Evolutionary conservation across 2,797 vertebrate species (phyloP).

Genomic region (Dallia pectoralis): DNA sequence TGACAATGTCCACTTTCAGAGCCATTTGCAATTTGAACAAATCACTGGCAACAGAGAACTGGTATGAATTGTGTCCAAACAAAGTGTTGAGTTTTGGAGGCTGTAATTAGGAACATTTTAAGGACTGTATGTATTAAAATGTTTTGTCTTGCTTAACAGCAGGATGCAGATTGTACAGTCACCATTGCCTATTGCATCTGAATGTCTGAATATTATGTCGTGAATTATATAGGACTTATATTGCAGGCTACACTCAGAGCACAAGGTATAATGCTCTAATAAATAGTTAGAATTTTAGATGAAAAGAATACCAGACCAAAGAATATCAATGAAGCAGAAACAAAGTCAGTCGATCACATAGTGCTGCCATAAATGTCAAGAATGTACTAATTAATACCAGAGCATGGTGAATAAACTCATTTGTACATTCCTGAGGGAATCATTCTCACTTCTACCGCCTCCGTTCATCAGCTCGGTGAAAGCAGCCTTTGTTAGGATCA

Average conservation of each 20-base stretch:
- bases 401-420: conserved; percentile 7
- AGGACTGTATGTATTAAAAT: too few species aligned
- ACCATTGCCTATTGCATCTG: too few species aligned
- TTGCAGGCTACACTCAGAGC: neutral
- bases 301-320: conserved; percentile 7
- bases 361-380: conserved; percentile 24
- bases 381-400: conserved; percentile 42
- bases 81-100: too few species aligned
- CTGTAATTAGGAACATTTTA: too few species aligned
- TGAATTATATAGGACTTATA: too few species aligned
- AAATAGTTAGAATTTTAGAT: neutral
- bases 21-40: too few species aligned
- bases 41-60: too few species aligned
- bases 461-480: conserved; percentile 3
- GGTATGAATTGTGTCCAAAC: too few species aligned
- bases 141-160: too few species aligned
- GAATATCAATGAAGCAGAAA: conserved; percentile 4
- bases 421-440: neutral
- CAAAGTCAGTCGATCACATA: conserved; percentile 13
- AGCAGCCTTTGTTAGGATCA: conserved; percentile 5
- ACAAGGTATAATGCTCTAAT: neutral
- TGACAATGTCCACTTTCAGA: too few species aligned
- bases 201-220: too few species aligned
- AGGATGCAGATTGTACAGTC: too few species aligned
- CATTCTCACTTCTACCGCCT: conserved; percentile 7